Percentiles rank a stretch among this genome's conserved stretches.
phyloP scores from a whole-genome alignment of 2,113 vertebrate species.

The Rhinichthys klamathensis region DNA sequence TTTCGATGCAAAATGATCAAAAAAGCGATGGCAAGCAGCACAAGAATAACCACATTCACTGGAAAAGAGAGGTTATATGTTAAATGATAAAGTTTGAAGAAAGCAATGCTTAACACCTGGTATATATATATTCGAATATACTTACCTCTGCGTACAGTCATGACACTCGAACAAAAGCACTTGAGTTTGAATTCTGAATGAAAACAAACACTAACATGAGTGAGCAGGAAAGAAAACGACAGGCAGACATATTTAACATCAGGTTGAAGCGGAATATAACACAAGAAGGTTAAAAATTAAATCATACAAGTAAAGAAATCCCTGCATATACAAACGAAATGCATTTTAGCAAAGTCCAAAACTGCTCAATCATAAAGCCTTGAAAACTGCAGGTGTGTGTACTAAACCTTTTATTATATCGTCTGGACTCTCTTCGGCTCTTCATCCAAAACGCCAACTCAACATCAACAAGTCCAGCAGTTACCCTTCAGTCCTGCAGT shows the following conservation, averaged over 20 bases:
- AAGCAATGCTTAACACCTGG: neutral
- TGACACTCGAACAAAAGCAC: neutral
- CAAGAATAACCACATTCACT: conserved; percentile 89
- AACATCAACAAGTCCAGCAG: conserved; percentile 69
- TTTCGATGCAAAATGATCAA: conserved; percentile 91
- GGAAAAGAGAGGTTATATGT: conserved; percentile 62
- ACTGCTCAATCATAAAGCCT: neutral
- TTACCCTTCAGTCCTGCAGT: conserved; percentile 9
- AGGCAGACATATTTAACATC: neutral
- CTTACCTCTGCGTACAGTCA: conserved; percentile 61
- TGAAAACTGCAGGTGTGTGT: neutral
- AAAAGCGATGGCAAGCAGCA: conserved; percentile 86
- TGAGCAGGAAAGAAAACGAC: neutral
- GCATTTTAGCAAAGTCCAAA: neutral
- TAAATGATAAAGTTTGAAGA: neutral
- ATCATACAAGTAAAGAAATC: neutral
- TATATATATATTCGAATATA: neutral
- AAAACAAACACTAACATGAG: neutral
- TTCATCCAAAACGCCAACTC: conserved; percentile 77
- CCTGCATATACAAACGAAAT: neutral
- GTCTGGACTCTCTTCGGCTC: neutral
- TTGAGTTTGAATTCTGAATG: neutral
- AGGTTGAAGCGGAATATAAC: neutral
- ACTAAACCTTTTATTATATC: neutral
- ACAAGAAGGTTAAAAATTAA: neutral